Evolutionary conservation across 2,113 vertebrate genomes (phyloP), one percentile per base, ranked within the genome.

Genomic region (Pagrus major): DNA sequence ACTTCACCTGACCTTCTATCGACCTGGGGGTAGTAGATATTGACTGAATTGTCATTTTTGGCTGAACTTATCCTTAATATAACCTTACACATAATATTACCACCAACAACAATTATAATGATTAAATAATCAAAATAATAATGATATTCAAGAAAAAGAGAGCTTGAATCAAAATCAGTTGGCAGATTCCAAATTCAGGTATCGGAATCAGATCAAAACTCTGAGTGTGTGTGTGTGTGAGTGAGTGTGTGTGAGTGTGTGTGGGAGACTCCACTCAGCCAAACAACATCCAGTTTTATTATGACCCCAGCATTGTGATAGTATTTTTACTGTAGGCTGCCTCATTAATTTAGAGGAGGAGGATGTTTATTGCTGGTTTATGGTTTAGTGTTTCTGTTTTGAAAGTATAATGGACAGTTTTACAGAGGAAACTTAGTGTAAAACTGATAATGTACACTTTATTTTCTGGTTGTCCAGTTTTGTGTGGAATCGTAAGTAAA

Each of bases 281-380:
- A 87, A 84, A 85, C 49, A 83, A 67, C 75, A 85, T 86, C 66
- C 80, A 76, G 47, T 87, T 88, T 86, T 88, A 89, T 80, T 83
- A 72, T 77, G 76, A 83, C 75, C 56, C 47, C 56, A 71, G 83
- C 60, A 78, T 84, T 84, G 68, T 76, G 76, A 75, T 71, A 81
- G 72, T 76, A 81, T 81, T 85, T 90, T 71, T 67, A 85, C 81
- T 76, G 63, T 55, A 74, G 59, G 81, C 59, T 66, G 87, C 68
- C 78, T 86, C 88, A 85, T 91, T 87, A 89, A 89, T 86, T 92
- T 80, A 76, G 84, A 87, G 64, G 80, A 80, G 76, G 80, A 54
- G 60, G 72, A 76, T 78, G 89, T 90, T 90, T 90, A 88, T 75
- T 70, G 79, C 81, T 29, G 73, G 39, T 85, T 84, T 78, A 89